Base-by-base conservation (phyloP, 1,140 invertebrate species). In the Drosophila nasuta region DNA sequence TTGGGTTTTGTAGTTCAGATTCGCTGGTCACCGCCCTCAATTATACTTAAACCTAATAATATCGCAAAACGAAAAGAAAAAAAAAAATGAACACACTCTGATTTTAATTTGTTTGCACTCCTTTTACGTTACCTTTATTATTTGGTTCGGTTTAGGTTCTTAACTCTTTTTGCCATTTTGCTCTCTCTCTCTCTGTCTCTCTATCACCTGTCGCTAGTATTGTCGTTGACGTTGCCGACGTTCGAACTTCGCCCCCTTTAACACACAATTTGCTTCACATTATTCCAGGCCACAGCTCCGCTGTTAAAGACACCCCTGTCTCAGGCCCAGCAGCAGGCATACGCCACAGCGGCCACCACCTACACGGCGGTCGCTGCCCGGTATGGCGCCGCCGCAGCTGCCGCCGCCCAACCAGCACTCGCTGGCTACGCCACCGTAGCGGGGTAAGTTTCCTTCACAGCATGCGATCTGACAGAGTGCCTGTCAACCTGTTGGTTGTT, bases 341-440 rank as follows among this genome's bases (percentile, higher is more conserved):
- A 91, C 56, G 91, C 91, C 69, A 95, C 95, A 82, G 95, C 96
- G 73, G 95, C 96, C 68, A 96, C 96, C 73, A 95, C 95, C 75
- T 96, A 96, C 93, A 96, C 96, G 91, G 96, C 96, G 80, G 96
- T 96, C 72, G 97, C 97, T 33, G 95, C 96, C 79, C 95, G 96
- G 73, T 96, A 97, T 83, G 96, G 96, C 57, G 96, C 97, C 38
- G 97, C 96, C 46, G 96, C 96, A 54, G 96, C 96, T 93, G 96
- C 81, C 95, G 96, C 96, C 93, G 96, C 75, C 95, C 96, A 77
- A 94, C 96, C 93, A 93, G 94, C 80, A 93, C 95, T 96, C 59
- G 95, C 95, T 77, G 96, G 96, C 95, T 96, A 94, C 82, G 90
- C 92, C 59, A 91, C 92, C 59, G 93, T 93, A 74, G 91, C 92